A percentile compares a stretch with the other conserved stretches of the same genome.
Evolutionary conservation across 2,888 invertebrate genomes (phyloP).

Genomic region (Piscicola geometra): DNA sequence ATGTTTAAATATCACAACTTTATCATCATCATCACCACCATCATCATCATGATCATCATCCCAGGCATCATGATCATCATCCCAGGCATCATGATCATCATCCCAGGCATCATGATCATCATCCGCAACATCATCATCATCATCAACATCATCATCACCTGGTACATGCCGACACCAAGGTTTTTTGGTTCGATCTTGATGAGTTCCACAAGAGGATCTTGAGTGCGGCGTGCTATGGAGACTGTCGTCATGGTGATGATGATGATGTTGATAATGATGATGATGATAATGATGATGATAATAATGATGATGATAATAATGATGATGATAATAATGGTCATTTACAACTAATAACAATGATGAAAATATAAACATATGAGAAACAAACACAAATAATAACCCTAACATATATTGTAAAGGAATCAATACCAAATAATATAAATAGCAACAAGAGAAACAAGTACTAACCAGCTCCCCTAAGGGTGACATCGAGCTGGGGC

Average conservation of each 20-base stretch:
- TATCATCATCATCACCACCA: background rate
- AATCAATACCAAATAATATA: background rate
- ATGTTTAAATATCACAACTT: background rate
- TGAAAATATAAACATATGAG: background rate
- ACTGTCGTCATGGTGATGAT: conserved; percentile 48
- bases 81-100: background rate
- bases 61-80: background rate
- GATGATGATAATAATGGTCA: conserved; percentile 46
- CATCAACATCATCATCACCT: conserved; percentile 48
- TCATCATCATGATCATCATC: background rate
- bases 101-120: background rate
- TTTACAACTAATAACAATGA: conserved; percentile 16
- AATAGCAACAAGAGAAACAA: conserved; percentile 22
- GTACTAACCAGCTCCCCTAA: conserved; percentile 68
- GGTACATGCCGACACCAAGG: conserved; percentile 88
- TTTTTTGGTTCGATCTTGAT: conserved; percentile 89
- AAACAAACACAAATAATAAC: background rate
- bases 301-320: background rate
- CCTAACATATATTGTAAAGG: background rate
- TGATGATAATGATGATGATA: background rate
- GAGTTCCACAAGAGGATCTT: conserved; percentile 83
- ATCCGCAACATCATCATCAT: background rate
- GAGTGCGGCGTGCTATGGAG: conserved; percentile 74
- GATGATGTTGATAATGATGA: background rate
- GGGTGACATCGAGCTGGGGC: conserved; percentile 74